Evolutionary conservation across 1,140 invertebrate species (phyloP).

Genomic region (Epicauta chinensis): DNA sequence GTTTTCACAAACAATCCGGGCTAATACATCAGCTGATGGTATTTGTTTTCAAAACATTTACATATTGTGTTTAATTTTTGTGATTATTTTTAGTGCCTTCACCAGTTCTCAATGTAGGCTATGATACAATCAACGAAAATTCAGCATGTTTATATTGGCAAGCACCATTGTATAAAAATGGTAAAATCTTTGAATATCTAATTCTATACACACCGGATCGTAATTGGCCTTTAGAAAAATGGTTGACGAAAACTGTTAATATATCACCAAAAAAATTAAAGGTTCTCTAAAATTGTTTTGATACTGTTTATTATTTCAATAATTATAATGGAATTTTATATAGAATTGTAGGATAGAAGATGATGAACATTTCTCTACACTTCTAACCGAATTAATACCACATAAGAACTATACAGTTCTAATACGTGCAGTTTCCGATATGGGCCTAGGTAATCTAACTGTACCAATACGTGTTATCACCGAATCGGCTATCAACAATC

Average conservation of each 20-base stretch:
- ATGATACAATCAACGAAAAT: slow-evolving; percentile 27
- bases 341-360: slow-evolving; percentile 18
- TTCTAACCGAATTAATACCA: slow-evolving; percentile 43
- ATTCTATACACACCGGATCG: slow-evolving; percentile 30
- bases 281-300: too few relatives aligned
- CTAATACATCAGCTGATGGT: slow-evolving; percentile 29
- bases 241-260: slow-evolving; percentile 22
- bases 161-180: slow-evolving; percentile 25
- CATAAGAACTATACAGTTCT: slow-evolving; percentile 49
- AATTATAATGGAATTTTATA: background rate
- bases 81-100: slow-evolving; percentile 32
- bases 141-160: slow-evolving; percentile 31
- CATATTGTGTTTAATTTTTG: background rate
- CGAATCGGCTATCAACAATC: slow-evolving; percentile 15
- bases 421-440: slow-evolving; percentile 49
- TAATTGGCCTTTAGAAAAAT: slow-evolving; percentile 29
- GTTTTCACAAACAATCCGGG: slow-evolving; percentile 25
- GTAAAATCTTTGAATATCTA: slow-evolving; percentile 28
- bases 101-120: slow-evolving; percentile 28
- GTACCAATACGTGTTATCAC: slow-evolving; percentile 42
- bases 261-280: background rate
- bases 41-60: background rate
- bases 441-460: slow-evolving; percentile 47
- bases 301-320: slow-evolving; percentile 1
- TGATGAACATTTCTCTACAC: slow-evolving; percentile 23